Evolutionary conservation across 2,113 vertebrate species (phyloP).

Genomic region (Riparia riparia): DNA sequence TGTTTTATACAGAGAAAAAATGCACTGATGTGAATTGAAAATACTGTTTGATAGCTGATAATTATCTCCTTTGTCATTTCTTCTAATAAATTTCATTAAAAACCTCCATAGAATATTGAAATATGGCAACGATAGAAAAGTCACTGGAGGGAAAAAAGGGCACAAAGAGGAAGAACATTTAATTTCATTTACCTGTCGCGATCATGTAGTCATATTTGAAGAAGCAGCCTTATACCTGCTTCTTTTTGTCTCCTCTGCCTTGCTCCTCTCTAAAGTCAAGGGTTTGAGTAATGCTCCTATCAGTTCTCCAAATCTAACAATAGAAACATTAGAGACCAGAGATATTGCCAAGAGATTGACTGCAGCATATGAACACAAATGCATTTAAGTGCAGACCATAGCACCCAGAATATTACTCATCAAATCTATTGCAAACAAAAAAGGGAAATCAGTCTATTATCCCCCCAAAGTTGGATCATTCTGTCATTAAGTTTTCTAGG

Average conservation of each 20-base stretch:
- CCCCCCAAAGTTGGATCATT: not conserved
- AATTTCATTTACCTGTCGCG: not conserved
- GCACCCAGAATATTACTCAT: not conserved
- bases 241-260: not conserved
- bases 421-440: not conserved
- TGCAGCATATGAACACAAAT: not conserved
- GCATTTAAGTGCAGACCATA: not conserved
- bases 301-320: not conserved
- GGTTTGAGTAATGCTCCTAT: not conserved
- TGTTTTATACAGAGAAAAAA: not conserved
- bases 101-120: not conserved
- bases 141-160: not conserved
- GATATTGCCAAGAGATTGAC: not conserved
- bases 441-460: not conserved
- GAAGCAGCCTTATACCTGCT: not conserved
- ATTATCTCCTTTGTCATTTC: not conserved
- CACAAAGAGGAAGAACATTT: not conserved
- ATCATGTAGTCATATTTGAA: not conserved
- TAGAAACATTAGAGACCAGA: not conserved
- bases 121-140: not conserved
- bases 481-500: not conserved
- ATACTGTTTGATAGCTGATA: not conserved
- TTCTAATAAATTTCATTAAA: not conserved
- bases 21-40: not conserved
- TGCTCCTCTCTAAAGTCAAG: not conserved